Conservation (phyloP, 2,888 invertebrate species). For the Bombyx huttoni region DNA sequence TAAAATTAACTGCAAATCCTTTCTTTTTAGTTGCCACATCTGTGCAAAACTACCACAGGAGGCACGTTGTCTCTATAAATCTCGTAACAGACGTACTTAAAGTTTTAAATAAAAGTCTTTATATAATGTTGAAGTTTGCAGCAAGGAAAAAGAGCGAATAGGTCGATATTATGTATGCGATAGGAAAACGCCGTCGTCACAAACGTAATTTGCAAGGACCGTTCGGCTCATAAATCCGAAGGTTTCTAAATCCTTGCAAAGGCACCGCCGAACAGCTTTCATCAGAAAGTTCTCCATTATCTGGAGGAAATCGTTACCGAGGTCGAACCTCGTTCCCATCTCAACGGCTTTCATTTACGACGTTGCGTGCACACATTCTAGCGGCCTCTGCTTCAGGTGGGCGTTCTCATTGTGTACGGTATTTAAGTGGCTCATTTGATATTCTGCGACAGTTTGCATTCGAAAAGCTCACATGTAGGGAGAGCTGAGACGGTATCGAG, state of each 20-base stretch:
- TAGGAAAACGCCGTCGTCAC: slow-evolving; percentile 42
- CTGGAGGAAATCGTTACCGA: slow-evolving; percentile 69
- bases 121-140: not conserved
- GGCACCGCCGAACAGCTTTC: slow-evolving; percentile 60
- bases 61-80: slow-evolving; percentile 44
- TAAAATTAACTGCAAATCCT: slow-evolving; percentile 46
- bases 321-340: slow-evolving; percentile 55
- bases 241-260: slow-evolving; percentile 61
- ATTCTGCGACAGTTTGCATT: slow-evolving; percentile 70
- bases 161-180: slow-evolving; percentile 41
- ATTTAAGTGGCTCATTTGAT: slow-evolving; percentile 72
- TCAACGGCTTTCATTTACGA: slow-evolving; percentile 61
- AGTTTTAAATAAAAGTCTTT: slow-evolving; percentile 21
- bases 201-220: slow-evolving; percentile 49
- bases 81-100: slow-evolving; percentile 27
- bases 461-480: slow-evolving; percentile 56
- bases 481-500: slow-evolving; percentile 34
- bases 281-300: slow-evolving; percentile 69
- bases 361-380: slow-evolving; percentile 66
- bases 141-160: slow-evolving; percentile 24
- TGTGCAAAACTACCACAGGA: slow-evolving; percentile 16
- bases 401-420: slow-evolving; percentile 64
- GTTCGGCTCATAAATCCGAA: slow-evolving; percentile 52
- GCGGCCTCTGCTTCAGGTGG: slow-evolving; percentile 65
- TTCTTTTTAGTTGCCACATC: slow-evolving; percentile 34